Conservation (phyloP, 2,888 invertebrate species). For the Drosophila stalkeri region DNA sequence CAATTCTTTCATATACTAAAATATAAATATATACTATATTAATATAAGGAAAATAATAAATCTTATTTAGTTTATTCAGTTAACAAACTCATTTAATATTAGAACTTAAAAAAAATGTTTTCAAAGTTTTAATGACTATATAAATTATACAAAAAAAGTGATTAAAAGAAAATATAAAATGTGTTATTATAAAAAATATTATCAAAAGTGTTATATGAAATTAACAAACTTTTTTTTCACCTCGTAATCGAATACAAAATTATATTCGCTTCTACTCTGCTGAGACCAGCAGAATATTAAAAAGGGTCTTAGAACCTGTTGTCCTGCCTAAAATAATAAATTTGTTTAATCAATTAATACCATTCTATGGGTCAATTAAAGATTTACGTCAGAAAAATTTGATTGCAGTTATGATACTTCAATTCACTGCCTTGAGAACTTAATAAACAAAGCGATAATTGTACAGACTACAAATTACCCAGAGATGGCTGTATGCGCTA, state of each 20-base stretch:
- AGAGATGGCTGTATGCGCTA: constrained; percentile 6
- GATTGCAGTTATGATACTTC: constrained; percentile 3
- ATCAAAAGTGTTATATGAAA: background rate
- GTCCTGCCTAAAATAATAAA: background rate
- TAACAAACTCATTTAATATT: too few relatives aligned
- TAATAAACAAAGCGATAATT: constrained; percentile 24
- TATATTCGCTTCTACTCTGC: background rate
- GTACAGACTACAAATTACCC: constrained; percentile 45
- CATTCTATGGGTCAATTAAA: constrained; percentile 15
- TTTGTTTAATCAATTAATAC: constrained; percentile 9
- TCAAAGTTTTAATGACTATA: background rate
- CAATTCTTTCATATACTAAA: too few relatives aligned
- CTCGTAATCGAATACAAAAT: background rate
- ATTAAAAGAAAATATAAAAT: background rate
- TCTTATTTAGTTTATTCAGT: too few relatives aligned
- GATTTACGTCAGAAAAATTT: constrained; percentile 19
- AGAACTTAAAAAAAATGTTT: too few relatives aligned
- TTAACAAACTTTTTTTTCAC: background rate
- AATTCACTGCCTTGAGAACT: constrained; percentile 25
- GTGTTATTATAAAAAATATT: too few relatives aligned
- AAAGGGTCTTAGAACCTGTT: constrained; percentile 6
- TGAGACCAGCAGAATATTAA: constrained; percentile 12
- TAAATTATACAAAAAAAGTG: too few relatives aligned
- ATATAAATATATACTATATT: too few relatives aligned
- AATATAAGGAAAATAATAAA: too few relatives aligned